A percentile compares a stretch with the other conserved stretches of the same genome.
Conservation (phyloP, 2,888 invertebrate genomes). For the Caenorhabditis sulstoni region DNA sequence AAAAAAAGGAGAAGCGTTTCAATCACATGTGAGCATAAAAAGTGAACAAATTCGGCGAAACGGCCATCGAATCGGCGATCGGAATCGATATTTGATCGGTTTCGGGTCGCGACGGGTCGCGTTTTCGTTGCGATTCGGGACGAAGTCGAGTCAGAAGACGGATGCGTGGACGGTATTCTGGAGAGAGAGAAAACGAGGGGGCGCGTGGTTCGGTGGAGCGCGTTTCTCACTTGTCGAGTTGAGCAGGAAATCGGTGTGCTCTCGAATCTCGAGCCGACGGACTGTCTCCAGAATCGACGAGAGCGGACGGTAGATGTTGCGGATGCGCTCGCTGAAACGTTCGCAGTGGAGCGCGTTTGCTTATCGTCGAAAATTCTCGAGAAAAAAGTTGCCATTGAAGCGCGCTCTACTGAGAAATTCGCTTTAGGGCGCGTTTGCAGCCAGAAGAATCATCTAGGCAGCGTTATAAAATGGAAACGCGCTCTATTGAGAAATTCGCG, state of each 20-base stretch:
- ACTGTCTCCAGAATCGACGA: too few relatives aligned
- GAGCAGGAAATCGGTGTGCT: slow-evolving; percentile 12
- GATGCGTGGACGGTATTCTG: slow-evolving; percentile 54
- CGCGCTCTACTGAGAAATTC: too few relatives aligned
- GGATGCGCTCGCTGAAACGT: too few relatives aligned
- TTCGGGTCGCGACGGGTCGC: slow-evolving; percentile 17
- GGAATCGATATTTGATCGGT: slow-evolving; percentile 13
- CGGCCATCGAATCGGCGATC: slow-evolving; percentile 23
- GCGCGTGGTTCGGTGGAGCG: background rate
- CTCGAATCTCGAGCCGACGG: slow-evolving; percentile 8
- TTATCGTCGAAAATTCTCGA: too few relatives aligned
- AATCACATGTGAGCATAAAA: slow-evolving; percentile 44
- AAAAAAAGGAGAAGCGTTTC: slow-evolving; percentile 19
- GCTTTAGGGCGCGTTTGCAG: background rate
- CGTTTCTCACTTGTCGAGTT: slow-evolving; percentile 29
- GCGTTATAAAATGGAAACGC: background rate
- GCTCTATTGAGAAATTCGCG: background rate
- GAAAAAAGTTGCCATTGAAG: too few relatives aligned
- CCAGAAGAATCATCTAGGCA: background rate
- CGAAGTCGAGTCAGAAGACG: slow-evolving; percentile 42
- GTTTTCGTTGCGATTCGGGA: slow-evolving; percentile 24
- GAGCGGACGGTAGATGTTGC: too few relatives aligned
- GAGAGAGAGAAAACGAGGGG: slow-evolving; percentile 2
- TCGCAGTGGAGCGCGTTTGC: too few relatives aligned
- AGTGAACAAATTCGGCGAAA: slow-evolving; percentile 12